Percentiles rank a stretch among this genome's conserved stretches.
Evolutionary conservation across 2,797 vertebrate species (phyloP).

Genomic region (Ficedula albicollis): DNA sequence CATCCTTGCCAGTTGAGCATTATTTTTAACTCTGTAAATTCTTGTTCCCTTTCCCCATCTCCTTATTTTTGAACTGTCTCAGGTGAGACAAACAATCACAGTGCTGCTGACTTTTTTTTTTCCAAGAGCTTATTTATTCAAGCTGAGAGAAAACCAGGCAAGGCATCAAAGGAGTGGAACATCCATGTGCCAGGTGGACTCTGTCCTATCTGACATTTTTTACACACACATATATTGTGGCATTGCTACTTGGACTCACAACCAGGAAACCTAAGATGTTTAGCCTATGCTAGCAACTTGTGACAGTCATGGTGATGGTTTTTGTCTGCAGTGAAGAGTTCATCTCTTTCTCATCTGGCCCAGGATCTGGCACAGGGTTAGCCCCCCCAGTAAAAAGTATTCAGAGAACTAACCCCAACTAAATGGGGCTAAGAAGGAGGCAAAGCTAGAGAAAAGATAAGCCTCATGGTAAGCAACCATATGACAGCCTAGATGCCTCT

Average conservation of each 20-base stretch:
- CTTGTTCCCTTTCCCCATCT: not conserved
- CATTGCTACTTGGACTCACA: conserved; percentile 54
- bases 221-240: conserved; percentile 34
- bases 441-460: conserved; percentile 15
- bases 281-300: not conserved
- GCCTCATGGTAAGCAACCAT: not conserved
- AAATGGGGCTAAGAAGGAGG: conserved; percentile 12
- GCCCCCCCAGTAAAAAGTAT: not conserved
- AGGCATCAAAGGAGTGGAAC: conserved; percentile 53
- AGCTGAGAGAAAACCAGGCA: conserved; percentile 52
- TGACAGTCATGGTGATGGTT: conserved; percentile 37
- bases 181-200: conserved; percentile 53
- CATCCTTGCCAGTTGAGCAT: not conserved
- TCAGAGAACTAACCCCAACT: conserved; percentile 14
- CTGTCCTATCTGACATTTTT: conserved; percentile 69
- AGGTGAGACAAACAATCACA: conserved; percentile 3
- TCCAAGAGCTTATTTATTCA: conserved; percentile 47
- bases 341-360: conserved; percentile 65
- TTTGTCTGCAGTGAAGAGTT: conserved; percentile 41
- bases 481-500: not conserved
- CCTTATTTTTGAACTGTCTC: conserved; percentile 29
- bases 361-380: conserved; percentile 19
- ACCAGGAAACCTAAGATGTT: conserved; percentile 67
- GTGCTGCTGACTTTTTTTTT: not conserved
- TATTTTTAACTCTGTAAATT: not conserved